Evolutionary conservation across 1,140 invertebrate genomes (phyloP), one percentile per base, ranked within the genome.

Genomic region (Phthorimaea operculella): DNA sequence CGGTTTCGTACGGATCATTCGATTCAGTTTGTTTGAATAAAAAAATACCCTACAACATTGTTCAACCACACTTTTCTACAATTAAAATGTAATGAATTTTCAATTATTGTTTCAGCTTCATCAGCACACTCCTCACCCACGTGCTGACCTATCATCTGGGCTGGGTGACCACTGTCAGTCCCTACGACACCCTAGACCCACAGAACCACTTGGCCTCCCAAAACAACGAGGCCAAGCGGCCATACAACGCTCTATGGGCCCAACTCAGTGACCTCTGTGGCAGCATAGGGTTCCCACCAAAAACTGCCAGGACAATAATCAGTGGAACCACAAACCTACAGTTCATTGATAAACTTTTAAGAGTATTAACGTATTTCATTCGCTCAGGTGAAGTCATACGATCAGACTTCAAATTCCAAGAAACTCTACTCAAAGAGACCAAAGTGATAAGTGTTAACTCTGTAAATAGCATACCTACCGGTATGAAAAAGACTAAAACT

Each of bases 131-230:
- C 52, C 76, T 97, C 17, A 97, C 94, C 5, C 93, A 94, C 55
- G 92, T 97, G 18, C 82, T 97, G 47, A 96, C 94, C 0, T 90
- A 96, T 85, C 96, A 97, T 80, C 87, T 96, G 15, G 94, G 94
- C 1, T 97, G 95, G 96, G 94, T 96, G 50, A 89, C 92, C 17
- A 95, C 93, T 0, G 90, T 95, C 11, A 86, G 85, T 56, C 85
- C 85, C 0, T 86, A 85, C 62, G 82, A 86, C 21, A 62, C 65
- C 1, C 60, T 73, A 0, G 75, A 75, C 45, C 50, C 64, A 6
- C 52, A 60, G 15, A 63, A 64, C 10, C 57, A 33, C 5, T 10
- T 10, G 4, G n/a, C n/a, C n/a, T 12, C 48, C 10, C 11, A 21
- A 7, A 10, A 9, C 6, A 10, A 9, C 7, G 12, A 12, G 11